Conservation (phyloP, 2,797 vertebrate genomes). For the Pipistrellus nathusii region DNA sequence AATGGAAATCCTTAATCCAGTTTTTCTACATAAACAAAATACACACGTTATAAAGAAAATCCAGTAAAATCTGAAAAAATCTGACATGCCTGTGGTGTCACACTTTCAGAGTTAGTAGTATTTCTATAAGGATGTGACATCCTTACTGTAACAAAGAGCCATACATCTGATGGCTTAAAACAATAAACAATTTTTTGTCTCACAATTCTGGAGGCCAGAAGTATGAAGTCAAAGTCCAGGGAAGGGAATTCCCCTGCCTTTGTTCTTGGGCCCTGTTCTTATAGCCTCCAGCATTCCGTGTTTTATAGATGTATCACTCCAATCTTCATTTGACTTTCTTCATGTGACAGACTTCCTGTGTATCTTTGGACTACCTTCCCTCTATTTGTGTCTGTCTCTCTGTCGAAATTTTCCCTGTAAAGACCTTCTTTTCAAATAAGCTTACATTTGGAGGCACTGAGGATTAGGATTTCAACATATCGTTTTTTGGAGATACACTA, state of each 20-base stretch:
- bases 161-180: not conserved
- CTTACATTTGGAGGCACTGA: not conserved
- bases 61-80: not conserved
- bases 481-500: not conserved
- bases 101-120: not conserved
- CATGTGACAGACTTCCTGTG: not conserved
- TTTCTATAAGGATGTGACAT: not conserved
- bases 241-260: not conserved
- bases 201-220: not conserved
- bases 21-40: slow-evolving; percentile 31
- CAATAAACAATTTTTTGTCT: not conserved
- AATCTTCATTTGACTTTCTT: not conserved
- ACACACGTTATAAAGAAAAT: not conserved
- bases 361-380: not conserved
- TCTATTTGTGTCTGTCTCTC: not conserved
- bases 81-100: not conserved
- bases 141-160: not conserved
- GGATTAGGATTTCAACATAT: not conserved
- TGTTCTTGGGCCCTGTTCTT: not conserved
- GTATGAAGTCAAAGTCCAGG: not conserved
- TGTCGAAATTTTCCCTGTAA: not conserved
- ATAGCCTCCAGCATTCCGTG: not conserved
- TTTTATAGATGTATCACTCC: not conserved
- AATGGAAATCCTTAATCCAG: not conserved
- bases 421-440: not conserved